Evolutionary conservation across 2,888 invertebrate species (phyloP).

Genomic region (Dicyrtomina minuta): DNA sequence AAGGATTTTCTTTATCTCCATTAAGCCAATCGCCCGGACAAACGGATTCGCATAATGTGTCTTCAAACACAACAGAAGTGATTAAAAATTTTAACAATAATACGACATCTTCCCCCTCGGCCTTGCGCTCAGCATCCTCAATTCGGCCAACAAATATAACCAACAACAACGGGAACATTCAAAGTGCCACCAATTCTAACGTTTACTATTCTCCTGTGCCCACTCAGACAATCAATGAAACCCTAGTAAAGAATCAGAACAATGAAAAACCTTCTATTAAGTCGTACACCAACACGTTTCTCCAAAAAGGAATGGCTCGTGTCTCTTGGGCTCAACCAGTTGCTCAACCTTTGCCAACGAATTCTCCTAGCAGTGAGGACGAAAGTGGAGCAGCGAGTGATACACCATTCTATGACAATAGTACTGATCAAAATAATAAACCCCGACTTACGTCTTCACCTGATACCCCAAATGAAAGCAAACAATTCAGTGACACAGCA

Average conservation of each 20-base stretch:
- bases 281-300: slow-evolving; percentile 38
- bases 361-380: slow-evolving; percentile 37
- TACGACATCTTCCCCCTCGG: slow-evolving; percentile 1
- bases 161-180: slow-evolving; percentile 34
- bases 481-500: slow-evolving; percentile 18
- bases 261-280: slow-evolving; percentile 32
- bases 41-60: slow-evolving; percentile 6
- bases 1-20: slow-evolving; percentile 77
- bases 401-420: slow-evolving; percentile 44
- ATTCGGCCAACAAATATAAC: slow-evolving; percentile 10
- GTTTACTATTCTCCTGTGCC: slow-evolving; percentile 48
- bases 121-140: slow-evolving; percentile 6
- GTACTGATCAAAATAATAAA: slow-evolving; percentile 5
- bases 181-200: slow-evolving; percentile 43
- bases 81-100: slow-evolving; percentile 39
- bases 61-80: slow-evolving; percentile 8
- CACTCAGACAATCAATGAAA: slow-evolving; percentile 33
- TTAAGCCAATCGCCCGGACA: slow-evolving; percentile 55
- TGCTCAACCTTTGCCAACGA: slow-evolving; percentile 44
- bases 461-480: slow-evolving; percentile 37
- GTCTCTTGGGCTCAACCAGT: slow-evolving; percentile 53
- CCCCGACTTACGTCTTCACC: slow-evolving; percentile 35
- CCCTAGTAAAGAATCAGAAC: slow-evolving; percentile 32
- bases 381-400: slow-evolving; percentile 39
- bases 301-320: slow-evolving; percentile 42